Percentiles rank a stretch among this genome's conserved stretches.
Evolutionary conservation across 2,797 vertebrate genomes (phyloP).

Genomic region (Dromococcyx pavoninus): DNA sequence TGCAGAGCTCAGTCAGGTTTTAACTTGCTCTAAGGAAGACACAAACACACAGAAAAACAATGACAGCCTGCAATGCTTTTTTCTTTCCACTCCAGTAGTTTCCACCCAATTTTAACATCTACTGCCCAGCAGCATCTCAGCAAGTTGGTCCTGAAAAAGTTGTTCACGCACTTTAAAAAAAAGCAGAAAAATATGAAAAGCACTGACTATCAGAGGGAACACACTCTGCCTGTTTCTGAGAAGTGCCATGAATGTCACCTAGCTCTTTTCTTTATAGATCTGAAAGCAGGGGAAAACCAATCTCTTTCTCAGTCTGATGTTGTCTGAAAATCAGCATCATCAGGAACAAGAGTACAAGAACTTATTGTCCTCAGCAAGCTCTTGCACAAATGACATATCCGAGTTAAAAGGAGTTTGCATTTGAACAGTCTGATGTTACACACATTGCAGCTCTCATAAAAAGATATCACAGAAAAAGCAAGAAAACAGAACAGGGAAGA

Average conservation of each 20-base stretch:
- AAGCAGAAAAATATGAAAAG: rapidly evolving
- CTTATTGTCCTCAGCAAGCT: background rate
- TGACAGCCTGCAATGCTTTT: background rate
- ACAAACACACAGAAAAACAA: background rate
- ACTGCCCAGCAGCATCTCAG: background rate
- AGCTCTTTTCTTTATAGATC: background rate
- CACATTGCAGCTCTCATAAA: background rate
- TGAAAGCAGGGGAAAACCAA: background rate
- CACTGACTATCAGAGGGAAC: background rate
- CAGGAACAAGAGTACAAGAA: background rate
- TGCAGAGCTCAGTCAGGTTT: background rate
- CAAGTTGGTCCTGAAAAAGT: background rate
- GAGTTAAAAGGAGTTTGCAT: background rate
- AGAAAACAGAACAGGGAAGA: background rate
- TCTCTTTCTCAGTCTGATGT: background rate
- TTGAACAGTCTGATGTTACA: background rate
- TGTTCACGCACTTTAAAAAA: background rate
- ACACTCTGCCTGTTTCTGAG: background rate
- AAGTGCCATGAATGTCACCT: background rate
- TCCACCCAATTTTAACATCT: background rate
- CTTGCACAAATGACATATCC: background rate
- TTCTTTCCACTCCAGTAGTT: background rate
- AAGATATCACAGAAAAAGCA: background rate
- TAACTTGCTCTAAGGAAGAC: background rate
- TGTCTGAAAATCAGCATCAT: background rate